Conservation (phyloP, 1,140 invertebrate species). For the Lerema accius region DNA sequence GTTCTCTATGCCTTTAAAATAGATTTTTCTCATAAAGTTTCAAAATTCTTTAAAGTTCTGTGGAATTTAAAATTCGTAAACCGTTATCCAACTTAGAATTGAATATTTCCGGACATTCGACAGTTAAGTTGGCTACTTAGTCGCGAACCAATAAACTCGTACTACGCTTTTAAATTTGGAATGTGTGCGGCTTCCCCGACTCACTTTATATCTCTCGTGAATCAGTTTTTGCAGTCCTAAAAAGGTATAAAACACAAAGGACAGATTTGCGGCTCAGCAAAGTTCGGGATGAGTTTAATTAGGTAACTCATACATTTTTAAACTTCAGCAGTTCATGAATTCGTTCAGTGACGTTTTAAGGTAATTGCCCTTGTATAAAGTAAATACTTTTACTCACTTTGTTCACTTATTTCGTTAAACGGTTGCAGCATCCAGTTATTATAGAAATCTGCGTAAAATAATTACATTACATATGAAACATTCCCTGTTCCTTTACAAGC, state of each 20-base stretch:
- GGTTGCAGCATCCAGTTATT: too few relatives aligned
- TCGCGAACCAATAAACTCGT: background rate
- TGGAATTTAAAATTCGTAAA: too few relatives aligned
- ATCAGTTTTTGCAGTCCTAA: background rate
- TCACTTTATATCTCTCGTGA: background rate
- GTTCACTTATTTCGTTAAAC: too few relatives aligned
- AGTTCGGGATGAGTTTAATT: background rate
- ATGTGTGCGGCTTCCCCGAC: background rate
- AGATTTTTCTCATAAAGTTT: too few relatives aligned
- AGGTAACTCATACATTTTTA: background rate
- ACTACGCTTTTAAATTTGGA: background rate
- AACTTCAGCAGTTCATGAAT: background rate
- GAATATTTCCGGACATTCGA: background rate
- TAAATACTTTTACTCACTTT: too few relatives aligned
- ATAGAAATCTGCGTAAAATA: too few relatives aligned
- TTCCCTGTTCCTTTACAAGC: too few relatives aligned
- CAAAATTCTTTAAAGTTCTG: too few relatives aligned
- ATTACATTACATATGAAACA: too few relatives aligned
- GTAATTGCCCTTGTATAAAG: too few relatives aligned
- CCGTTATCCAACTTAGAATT: background rate
- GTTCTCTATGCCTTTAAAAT: too few relatives aligned
- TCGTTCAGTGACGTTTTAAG: background rate
- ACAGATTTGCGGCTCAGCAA: background rate
- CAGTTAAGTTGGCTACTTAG: background rate
- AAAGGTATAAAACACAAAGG: background rate